Percentiles rank a stretch among this genome's conserved stretches.
phyloP scores from a whole-genome alignment of 2,888 invertebrate genomes.

The Plagiodera versicolora region DNA sequence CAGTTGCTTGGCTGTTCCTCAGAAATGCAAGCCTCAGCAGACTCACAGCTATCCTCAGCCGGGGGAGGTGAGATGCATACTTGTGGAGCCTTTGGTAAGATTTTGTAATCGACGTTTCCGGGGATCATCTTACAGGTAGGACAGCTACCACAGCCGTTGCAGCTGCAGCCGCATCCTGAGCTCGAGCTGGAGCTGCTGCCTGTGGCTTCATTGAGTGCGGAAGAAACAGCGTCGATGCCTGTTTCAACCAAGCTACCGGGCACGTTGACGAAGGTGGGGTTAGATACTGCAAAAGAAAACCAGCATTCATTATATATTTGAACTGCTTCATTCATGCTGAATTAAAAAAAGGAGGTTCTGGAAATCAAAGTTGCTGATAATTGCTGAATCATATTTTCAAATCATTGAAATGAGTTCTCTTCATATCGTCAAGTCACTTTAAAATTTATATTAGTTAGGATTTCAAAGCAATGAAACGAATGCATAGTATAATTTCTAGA shows the following conservation, averaged over 20 bases:
- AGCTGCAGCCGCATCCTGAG: neutral
- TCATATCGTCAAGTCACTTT: too few relatives aligned
- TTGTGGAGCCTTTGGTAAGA: slow-evolving; percentile 32
- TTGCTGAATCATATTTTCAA: too few relatives aligned
- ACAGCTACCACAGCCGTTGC: slow-evolving; percentile 9
- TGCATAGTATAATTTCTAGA: too few relatives aligned
- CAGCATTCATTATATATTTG: neutral
- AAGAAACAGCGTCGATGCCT: neutral
- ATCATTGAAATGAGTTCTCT: too few relatives aligned
- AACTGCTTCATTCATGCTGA: too few relatives aligned
- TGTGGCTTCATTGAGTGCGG: neutral
- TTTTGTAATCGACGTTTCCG: slow-evolving; percentile 41
- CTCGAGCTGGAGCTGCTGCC: too few relatives aligned
- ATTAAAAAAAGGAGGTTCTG: too few relatives aligned
- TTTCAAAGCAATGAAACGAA: too few relatives aligned
- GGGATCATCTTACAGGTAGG: slow-evolving; percentile 33
- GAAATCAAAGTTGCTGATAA: too few relatives aligned
- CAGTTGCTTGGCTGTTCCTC: neutral
- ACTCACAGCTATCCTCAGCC: slow-evolving; percentile 27
- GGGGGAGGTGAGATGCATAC: slow-evolving; percentile 21
- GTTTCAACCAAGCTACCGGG: slow-evolving; percentile 13
- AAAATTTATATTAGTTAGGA: too few relatives aligned
- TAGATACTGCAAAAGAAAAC: slow-evolving; percentile 24
- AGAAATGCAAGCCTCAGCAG: slow-evolving; percentile 17
- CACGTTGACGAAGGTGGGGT: slow-evolving; percentile 33